Base-by-base conservation (phyloP, 2,113 vertebrate genomes). In the Caranx melampygus region DNA sequence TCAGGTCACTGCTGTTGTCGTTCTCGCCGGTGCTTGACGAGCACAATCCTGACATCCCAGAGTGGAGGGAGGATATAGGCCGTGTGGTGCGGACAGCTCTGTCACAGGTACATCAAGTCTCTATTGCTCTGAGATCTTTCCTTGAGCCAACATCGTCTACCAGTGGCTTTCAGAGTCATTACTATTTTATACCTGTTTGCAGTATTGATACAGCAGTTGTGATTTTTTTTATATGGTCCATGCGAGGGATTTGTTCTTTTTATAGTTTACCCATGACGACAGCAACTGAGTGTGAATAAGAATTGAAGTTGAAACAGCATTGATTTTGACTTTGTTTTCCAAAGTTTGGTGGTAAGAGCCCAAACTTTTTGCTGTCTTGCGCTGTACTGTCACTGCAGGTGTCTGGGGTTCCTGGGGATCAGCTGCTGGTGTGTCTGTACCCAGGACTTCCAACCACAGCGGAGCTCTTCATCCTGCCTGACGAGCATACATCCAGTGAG, bases 1-100 rank as follows among this genome's bases (percentile, higher is more conserved):
- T 98, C 92, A 97, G 97, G 45, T 99, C 98, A 37, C 95, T 98
- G 77, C 94, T 97, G 73, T 86, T 99, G 76, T 97, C 97, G 0
- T 99, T 99, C 91, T 98, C 97, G 5, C 96, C 97, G 5, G 96
- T 96, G 35, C 94, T 99, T 95, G 98, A 99, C 72, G 97, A 96
- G 76, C 95, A 99, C 89, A 99, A 99, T 83, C 98, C 98, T 85
- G 97, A 98, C 92, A 97, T 99, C 85, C 96, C 97, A 0, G 97
- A 99, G 82, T 99, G 98, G 97, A 96, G 97, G 83, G 96, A 97
- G 87, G 98, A 99, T 61, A 94, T 99, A 88, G 95, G 96, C 73
- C 96, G 93, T 61, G 96, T 99, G 89, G 96, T 99, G 94, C 96
- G 95, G 91, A 94, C 90, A 94, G 95, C 97, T 71, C 89, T 99